Evolutionary conservation across 2,888 invertebrate genomes (phyloP).

Genomic region (Serripes groenlandicus): DNA sequence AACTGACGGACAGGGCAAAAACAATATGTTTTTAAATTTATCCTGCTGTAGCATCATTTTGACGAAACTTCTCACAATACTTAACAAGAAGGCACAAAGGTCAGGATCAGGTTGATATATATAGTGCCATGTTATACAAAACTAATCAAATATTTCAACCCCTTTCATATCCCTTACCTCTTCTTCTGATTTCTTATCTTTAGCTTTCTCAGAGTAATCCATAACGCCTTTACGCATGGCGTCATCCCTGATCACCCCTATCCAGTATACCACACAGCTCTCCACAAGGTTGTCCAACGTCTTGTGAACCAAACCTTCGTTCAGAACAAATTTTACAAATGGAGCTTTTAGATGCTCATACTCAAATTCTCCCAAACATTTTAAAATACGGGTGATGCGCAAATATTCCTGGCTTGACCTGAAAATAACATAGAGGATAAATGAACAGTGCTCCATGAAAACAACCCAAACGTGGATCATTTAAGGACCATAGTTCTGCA

Average conservation of each 20-base stretch:
- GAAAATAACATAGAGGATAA: too few species aligned
- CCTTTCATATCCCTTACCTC: background rate
- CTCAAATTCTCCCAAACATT: constrained; percentile 83
- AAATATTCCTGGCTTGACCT: constrained; percentile 84
- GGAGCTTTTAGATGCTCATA: constrained; percentile 80
- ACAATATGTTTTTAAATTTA: too few species aligned
- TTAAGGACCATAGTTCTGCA: too few species aligned
- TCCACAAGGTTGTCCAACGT: constrained; percentile 72
- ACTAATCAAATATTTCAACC: too few species aligned
- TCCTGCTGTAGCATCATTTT: too few species aligned
- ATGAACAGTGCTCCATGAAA: too few species aligned
- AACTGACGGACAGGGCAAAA: too few species aligned
- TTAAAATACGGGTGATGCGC: constrained; percentile 84
- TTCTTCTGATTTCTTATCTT: constrained; percentile 5
- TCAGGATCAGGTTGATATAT: too few species aligned
- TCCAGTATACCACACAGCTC: constrained; percentile 82
- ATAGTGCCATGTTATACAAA: too few species aligned
- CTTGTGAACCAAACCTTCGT: constrained; percentile 74
- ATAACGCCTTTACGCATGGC: constrained; percentile 65
- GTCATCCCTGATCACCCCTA: constrained; percentile 79
- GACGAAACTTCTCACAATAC: too few species aligned
- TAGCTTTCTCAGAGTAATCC: background rate
- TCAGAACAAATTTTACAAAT: constrained; percentile 79
- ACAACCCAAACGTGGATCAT: too few species aligned
- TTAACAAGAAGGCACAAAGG: too few species aligned